Percentiles rank a stretch among this genome's conserved stretches.
Evolutionary conservation across 2,113 vertebrate genomes (phyloP).

Genomic region (Tetraodon nigroviridis): DNA sequence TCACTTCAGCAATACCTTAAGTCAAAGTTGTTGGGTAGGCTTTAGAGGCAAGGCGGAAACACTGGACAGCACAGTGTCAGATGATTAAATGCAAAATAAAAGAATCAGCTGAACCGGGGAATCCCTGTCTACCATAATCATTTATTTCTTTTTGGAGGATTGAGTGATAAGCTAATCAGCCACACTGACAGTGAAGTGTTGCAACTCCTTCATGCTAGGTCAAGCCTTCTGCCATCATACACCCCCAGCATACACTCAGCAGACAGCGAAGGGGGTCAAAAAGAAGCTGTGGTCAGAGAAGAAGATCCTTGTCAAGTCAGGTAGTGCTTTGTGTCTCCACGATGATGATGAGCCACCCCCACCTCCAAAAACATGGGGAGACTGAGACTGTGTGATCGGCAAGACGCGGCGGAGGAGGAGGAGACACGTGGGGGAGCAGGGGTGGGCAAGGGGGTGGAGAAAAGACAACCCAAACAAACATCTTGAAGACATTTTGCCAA

Average conservation of each 20-base stretch:
- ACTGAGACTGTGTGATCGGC: constrained; percentile 39
- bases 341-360: constrained; percentile 41
- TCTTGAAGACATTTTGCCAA: constrained; percentile 74
- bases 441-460: constrained; percentile 45
- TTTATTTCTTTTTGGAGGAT: constrained; percentile 64
- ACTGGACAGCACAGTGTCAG: constrained; percentile 31
- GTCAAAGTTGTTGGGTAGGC: constrained; percentile 3
- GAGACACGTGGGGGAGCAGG: constrained; percentile 39
- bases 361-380: constrained; percentile 12
- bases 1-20: not conserved
- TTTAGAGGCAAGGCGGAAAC: constrained; percentile 29
- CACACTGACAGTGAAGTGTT: constrained; percentile 73
- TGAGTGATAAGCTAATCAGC: constrained; percentile 78
- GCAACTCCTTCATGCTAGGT: constrained; percentile 69
- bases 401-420: constrained; percentile 4
- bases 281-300: constrained; percentile 62
- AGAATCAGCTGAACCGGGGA: constrained; percentile 52
- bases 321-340: constrained; percentile 67
- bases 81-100: constrained; percentile 50
- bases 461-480: constrained; percentile 77
- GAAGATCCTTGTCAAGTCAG: constrained; percentile 75
- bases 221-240: constrained; percentile 70
- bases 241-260: constrained; percentile 59
- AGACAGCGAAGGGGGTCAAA: constrained; percentile 60
- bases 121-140: constrained; percentile 69